Evolutionary conservation across 2,113 vertebrate genomes (phyloP), one percentile per base, ranked within the genome.

Genomic region (Albula goreensis): DNA sequence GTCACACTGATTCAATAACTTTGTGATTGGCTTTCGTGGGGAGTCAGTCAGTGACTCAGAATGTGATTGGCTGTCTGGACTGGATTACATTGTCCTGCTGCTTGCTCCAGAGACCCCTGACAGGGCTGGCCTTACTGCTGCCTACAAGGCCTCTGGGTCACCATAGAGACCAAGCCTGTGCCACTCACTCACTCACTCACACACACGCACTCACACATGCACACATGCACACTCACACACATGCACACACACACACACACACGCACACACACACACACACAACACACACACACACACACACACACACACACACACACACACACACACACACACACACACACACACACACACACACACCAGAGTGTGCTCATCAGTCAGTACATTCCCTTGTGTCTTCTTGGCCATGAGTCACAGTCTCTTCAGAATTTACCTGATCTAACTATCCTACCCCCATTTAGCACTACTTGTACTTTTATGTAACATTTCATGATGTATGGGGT

Each of bases 301-400:
- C 31, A 31, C 80, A 81, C 50, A 81, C 50, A 81, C 50, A 81
- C 50, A 81, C 80, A 81, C 50, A 81, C 50, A 50, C 50, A 52
- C 80, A 81, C 50, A 81, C 80, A 85, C 53, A 56, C 53, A 12
- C 53, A 56, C 53, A 12, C 53, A 56, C 53, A 12, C 53, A 56
- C 53, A 12, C 53, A 56, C 53, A 56, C 1, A 56, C 53, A 12
- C 53, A 56, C 53, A 56, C 2, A 56, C 53, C 7, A 12, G 12
- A 9, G 22, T 74, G 70, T 74, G 22, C n/a, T 74, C n/a, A 74
- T 74, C 70, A 74, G 70, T 74, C 70, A 74, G 70, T 74, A 22
- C n/a, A n/a, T 74, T 31, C 70, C n/a, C 22, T 70, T 17, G 25
- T 8, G 22, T 66, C 60, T 22, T 66, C 22, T 66, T 13, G 22